These are phyloP conservation scores for Poecilia velifera DNA, from an alignment of 2,797 vertebrate species.

Conservation along the genomic window DNA sequence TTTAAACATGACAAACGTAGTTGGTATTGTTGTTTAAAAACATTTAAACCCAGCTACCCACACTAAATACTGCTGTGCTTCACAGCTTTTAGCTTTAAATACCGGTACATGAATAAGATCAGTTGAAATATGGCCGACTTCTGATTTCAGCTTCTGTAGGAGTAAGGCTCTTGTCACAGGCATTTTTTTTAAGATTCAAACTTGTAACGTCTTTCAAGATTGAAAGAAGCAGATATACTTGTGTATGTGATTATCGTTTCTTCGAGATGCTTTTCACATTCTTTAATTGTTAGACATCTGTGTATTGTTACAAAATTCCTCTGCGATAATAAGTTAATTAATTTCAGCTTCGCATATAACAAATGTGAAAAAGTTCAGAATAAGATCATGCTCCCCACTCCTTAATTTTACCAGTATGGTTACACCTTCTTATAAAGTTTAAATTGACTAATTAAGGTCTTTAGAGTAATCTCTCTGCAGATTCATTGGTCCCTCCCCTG, in stretches of 20 bases:
- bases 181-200: neutral
- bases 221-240: neutral
- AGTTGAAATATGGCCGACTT: neutral
- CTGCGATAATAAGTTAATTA: neutral
- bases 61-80: neutral
- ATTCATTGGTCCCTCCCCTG: neutral
- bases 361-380: neutral
- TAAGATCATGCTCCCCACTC: neutral
- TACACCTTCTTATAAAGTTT: neutral
- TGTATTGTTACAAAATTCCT: neutral
- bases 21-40: neutral
- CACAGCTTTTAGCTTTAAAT: neutral
- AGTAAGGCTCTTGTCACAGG: neutral
- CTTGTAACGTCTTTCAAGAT: neutral
- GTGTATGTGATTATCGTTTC: neutral
- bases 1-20: neutral
- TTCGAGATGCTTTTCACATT: neutral
- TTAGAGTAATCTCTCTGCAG: neutral
- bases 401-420: neutral
- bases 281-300: neutral
- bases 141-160: neutral
- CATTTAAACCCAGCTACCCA: neutral
- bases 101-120: neutral
- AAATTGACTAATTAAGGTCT: neutral
- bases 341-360: neutral